Evolutionary conservation across 2,797 vertebrate genomes (phyloP).

Genomic region (Eurystomus glaucurus): DNA sequence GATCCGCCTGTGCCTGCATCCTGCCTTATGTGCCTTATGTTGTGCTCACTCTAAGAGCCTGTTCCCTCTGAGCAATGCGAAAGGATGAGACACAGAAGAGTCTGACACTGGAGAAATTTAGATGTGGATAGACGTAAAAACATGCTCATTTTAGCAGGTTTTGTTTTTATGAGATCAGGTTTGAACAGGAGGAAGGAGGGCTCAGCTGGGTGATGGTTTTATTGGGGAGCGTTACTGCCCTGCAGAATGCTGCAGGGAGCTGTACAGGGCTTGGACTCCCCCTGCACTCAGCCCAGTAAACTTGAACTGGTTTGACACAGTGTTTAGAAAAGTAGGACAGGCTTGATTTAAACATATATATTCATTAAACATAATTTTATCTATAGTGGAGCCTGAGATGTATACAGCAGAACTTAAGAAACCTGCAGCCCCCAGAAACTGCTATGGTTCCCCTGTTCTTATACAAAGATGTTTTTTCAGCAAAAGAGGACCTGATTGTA

Average conservation of each 20-base stretch:
- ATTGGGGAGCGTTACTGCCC: neutral
- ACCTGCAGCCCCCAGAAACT: neutral
- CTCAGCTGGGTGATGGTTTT: neutral
- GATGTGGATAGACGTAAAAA: neutral
- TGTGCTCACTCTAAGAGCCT: neutral
- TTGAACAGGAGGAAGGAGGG: neutral
- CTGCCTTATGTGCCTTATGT: neutral
- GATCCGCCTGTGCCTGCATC: neutral
- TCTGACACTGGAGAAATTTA: neutral
- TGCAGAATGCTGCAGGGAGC: neutral
- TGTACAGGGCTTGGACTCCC: neutral
- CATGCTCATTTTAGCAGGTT: rapidly evolving
- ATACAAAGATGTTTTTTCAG: neutral
- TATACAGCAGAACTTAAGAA: neutral
- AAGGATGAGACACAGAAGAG: rapidly evolving
- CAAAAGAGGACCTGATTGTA: neutral
- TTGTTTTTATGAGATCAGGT: neutral
- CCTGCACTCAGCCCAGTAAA: neutral
- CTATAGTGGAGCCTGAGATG: neutral
- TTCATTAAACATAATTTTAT: neutral
- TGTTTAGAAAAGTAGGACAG: neutral
- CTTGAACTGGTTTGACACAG: neutral
- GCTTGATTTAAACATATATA: neutral
- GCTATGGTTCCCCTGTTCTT: neutral
- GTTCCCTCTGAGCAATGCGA: neutral